Evolutionary conservation across 2,113 vertebrate species (phyloP).

Genomic region (Spea bombifrons): DNA sequence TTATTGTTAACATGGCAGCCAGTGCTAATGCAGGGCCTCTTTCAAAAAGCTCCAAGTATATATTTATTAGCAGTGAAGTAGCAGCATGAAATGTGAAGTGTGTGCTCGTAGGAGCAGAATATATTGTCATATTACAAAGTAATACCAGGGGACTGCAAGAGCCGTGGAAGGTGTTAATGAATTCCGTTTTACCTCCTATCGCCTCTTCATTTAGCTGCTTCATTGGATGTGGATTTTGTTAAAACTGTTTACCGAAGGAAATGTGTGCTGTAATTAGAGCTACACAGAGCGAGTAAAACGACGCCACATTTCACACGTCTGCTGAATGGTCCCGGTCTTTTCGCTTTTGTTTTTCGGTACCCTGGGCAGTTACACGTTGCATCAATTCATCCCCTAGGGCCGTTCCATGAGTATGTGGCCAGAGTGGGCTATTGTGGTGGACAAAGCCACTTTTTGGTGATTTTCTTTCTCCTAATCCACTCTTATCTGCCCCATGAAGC

Average conservation of each 20-base stretch:
- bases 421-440: neutral
- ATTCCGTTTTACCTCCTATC: constrained; percentile 44
- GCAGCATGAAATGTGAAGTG: constrained; percentile 32
- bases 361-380: neutral
- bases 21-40: constrained; percentile 12
- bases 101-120: constrained; percentile 17
- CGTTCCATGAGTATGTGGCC: neutral
- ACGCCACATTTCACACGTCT: constrained; percentile 26
- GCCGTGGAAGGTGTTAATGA: constrained; percentile 33
- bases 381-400: constrained; percentile 8
- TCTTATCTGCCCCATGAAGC: no score
- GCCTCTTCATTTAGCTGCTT: constrained; percentile 51
- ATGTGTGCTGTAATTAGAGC: constrained; percentile 41
- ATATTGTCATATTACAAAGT: constrained; percentile 27
- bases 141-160: constrained; percentile 37
- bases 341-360: constrained; percentile 5
- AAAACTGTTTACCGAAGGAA: constrained; percentile 48
- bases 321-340: constrained; percentile 1
- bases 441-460: no score
- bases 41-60: constrained; percentile 7
- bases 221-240: constrained; percentile 45
- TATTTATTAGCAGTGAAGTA: constrained; percentile 35
- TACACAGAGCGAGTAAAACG: constrained; percentile 19
- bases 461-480: no score
- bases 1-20: constrained; percentile 3